Evolutionary conservation across 64 coral and sea anemone genomes (phyloP), one percentile per base, ranked within the genome.

Genomic region (Montipora sp.): DNA sequence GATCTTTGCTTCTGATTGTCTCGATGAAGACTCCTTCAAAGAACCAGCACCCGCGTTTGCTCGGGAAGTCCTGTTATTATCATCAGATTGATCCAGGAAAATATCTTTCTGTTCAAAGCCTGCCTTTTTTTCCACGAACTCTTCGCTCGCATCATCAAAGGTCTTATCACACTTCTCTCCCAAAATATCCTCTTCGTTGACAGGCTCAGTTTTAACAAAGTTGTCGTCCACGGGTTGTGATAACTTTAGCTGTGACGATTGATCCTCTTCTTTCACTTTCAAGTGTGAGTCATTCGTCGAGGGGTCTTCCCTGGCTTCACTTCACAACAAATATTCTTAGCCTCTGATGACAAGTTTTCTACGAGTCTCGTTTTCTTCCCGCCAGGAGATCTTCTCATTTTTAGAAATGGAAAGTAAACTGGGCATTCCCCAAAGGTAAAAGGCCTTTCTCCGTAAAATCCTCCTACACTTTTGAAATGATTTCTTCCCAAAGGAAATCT

Each of bases 371-470:
- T 36, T 86, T 24, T 84, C 43, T 51, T 77, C 83, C 81, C 20
- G 13, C 58, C 67, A 3, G 57, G 55, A 90, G 20, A 45, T 45
- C 14, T 70, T 68, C 73, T 83, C 75, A 5, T 3, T 12, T 90
- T 78, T 13, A 19, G 14, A 85, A 7, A 50, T 85, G 82, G 82
- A 85, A 72, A 85, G 49, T 71, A 85, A 51, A 85, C 77, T 9
- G 80, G 18, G 8, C n/a, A 70, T 53, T 78, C 63, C 59, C 77
- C 43, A 36, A 72, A 21, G 19, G 47, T 6, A 65, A 16, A 59
- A 8, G 18, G 44, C 12, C 59, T 90, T 90, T 90, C 88, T 46
- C 24, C 77, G 58, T 77, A 90, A 90, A 90, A 47, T 12, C 73
- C 88, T 53, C 11, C 69, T 19, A 12, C 58, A 47, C 59, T 18